Base-by-base conservation (phyloP, 92 coral and sea anemone species). In the Scolanthus callimorphus region DNA sequence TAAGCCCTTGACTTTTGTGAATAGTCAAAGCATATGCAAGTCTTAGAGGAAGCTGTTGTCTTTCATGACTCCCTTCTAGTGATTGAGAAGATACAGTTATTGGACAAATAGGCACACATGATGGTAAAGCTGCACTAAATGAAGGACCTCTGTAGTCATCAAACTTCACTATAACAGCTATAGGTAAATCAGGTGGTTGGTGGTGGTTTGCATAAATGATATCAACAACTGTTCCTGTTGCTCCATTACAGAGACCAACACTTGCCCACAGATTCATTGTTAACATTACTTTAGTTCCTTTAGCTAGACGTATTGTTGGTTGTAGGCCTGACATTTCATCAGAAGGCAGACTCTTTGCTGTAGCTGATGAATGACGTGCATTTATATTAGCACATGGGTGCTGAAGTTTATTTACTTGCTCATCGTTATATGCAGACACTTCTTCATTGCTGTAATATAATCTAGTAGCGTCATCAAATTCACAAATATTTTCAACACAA, bases 81-180 rank as follows among this genome's bases (percentile, higher is more conserved):
- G 47, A 21, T 11, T 76, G 25, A 11, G 75, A 25, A 8, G 75
- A 56, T 19, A 70, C 79, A 51, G 79, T 63, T 17, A 78, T 55
- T 23, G 85, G 85, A 31, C 65, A 56, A 43, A 78, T 78, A 31
- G 85, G 79, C 27, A 78, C 85, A n/a, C n/a, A 78, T 30, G 73
- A 71, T 77, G 84, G 70, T 49, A 34, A 25, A 37, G 59, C 34
- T 24, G 46, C 45, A 57, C 60, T 71, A 47, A 79, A 20, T 29
- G 85, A 63, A 38, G 79, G 74, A 55, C 80, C 85, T 55, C 48
- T 56, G 31, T 79, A 79, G 65, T 71, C 51, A 70, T 77, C 84
- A 69, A 77, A 77, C 57, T 69, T 39, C 31, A 69, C 78, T 44
- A 77, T 70, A 44, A 69, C 80, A 52, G 85, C 80, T 27, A 75